Base-by-base conservation (phyloP, 2,888 invertebrate genomes). In the Mystacides longicornis region DNA sequence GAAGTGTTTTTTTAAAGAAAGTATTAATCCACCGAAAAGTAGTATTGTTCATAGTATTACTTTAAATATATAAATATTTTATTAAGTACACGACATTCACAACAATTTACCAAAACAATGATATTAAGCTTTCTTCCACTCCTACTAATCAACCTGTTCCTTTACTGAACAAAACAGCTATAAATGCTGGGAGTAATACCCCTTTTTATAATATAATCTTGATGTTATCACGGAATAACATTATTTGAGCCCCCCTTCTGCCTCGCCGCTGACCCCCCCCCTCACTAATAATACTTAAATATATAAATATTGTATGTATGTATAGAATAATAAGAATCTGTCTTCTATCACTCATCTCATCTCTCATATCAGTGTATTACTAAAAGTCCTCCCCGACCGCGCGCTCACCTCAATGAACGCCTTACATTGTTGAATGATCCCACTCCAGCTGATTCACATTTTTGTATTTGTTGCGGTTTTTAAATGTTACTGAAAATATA, bases 371-470 rank as follows among this genome's bases (percentile, higher is more conserved):
- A 49, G 23, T 23, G 23, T 22, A 20, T 27, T 49, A 49, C 19
- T 22, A 23, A 20, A 27, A 49, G 19, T 23, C 23, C 42, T 27
- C 21, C 20, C 33, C 22, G 49, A 27, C 21, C 22, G 16, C 33
- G 33, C 23, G 21, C 23, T 45, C 42, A 27, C 18, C 21, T 16
- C 5, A 3, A 20, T 16, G 16, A 21, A n/a, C 16, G 5, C 23
- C n/a, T 81, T 84, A 86, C 84, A 86, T 86, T 65, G 85, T 86
- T 72, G 84, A 84, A 77, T 86, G 85, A 73, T 86, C 86, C 86
- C 86, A 86, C 73, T 86, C 86, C 62, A 86, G 73, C 72, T 86
- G 86, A 71, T 83, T 86, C 68, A 86, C 84, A 74, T 86, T 85
- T 67, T 85, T 81, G 71, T 86, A 86, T 69, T 85, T 77, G 69